A percentile compares a stretch with the other conserved stretches of the same genome.
phyloP scores from a whole-genome alignment of 1,140 invertebrate species.

The Dreissena polymorpha region DNA sequence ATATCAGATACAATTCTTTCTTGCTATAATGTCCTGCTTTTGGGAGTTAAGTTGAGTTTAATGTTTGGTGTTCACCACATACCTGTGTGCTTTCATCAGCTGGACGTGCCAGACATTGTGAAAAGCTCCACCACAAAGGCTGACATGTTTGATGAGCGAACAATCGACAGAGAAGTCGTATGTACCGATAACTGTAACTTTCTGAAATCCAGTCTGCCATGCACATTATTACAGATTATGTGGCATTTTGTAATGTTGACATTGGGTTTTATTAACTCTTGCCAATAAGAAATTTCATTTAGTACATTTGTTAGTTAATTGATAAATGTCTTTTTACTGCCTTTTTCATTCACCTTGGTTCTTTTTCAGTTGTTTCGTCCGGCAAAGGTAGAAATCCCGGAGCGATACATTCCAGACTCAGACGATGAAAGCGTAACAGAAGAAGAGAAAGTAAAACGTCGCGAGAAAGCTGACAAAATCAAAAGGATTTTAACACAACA shows the following conservation, averaged over 20 bases:
- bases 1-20: no score
- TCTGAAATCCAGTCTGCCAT: no score
- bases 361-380: constrained; percentile 44
- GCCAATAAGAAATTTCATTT: not conserved
- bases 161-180: constrained; percentile 74
- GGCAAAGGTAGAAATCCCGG: constrained; percentile 46
- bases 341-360: no score
- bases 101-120: constrained; percentile 75
- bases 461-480: constrained; percentile 52
- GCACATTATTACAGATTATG: no score
- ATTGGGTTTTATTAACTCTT: no score
- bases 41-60: no score
- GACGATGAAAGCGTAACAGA: constrained; percentile 49
- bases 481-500: constrained; percentile 55
- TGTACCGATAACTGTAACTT: no score
- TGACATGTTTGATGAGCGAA: constrained; percentile 65
- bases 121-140: constrained; percentile 69
- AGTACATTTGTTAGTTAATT: not conserved
- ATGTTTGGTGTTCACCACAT: no score
- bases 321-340: no score
- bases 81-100: constrained; percentile 61
- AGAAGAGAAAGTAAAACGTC: constrained; percentile 28
- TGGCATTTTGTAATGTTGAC: not conserved
- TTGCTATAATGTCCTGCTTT: no score
- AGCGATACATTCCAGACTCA: constrained; percentile 52